Percentiles rank a stretch among this genome's conserved stretches.
Conservation (phyloP, 2,797 vertebrate genomes). For the Tokudaia tokunoshimensis region DNA sequence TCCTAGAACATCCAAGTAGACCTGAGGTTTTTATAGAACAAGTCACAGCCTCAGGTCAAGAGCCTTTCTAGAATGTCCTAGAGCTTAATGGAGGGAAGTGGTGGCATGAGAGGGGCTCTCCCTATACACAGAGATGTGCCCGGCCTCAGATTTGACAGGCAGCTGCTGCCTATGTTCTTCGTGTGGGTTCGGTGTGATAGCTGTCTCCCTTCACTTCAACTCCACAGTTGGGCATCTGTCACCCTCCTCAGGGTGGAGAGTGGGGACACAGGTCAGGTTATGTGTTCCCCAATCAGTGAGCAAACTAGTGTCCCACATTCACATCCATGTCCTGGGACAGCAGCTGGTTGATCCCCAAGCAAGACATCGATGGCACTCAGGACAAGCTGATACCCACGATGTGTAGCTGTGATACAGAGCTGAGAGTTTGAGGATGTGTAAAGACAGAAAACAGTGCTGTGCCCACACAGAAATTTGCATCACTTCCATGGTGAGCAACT, state of each 20-base stretch:
- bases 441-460: fast-evolving
- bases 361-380: fast-evolving
- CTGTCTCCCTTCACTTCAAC: neutral
- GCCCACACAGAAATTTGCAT: too few relatives aligned
- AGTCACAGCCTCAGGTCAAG: fast-evolving
- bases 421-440: fast-evolving
- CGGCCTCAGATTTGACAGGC: too few relatives aligned
- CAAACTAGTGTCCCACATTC: too few relatives aligned
- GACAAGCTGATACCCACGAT: fast-evolving
- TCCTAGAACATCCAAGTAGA: neutral
- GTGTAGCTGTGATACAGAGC: fast-evolving
- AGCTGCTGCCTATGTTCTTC: neutral
- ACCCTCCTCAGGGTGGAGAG: neutral
- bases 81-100: neutral
- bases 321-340: neutral
- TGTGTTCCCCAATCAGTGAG: neutral
- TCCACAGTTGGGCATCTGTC: neutral
- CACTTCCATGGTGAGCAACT: fast-evolving
- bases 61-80: neutral
- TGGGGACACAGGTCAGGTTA: neutral
- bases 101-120: fast-evolving
- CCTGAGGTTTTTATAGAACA: neutral
- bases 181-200: fast-evolving
- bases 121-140: fast-evolving
- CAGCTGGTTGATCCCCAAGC: neutral